Evolutionary conservation across 2,888 invertebrate species (phyloP).

Genomic region (Coecobrya sp.): DNA sequence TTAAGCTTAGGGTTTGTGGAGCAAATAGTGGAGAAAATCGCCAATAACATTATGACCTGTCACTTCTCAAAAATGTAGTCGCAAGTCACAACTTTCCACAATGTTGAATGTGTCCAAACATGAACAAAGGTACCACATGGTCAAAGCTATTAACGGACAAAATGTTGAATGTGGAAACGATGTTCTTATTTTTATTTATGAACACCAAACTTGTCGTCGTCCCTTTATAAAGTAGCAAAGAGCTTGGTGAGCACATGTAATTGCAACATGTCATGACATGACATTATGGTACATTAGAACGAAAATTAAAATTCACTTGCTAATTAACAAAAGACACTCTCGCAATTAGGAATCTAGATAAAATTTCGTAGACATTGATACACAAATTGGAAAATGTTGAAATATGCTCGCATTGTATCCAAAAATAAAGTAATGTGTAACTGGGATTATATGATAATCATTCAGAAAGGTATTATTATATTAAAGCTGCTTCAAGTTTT

Average conservation of each 20-base stretch:
- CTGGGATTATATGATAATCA: too few species aligned
- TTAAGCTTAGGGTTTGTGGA: neutral
- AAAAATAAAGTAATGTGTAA: too few species aligned
- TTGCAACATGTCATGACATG: neutral
- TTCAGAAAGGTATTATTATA: too few species aligned
- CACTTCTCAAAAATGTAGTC: conserved; percentile 22
- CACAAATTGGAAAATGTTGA: too few species aligned
- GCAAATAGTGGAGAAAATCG: conserved; percentile 10
- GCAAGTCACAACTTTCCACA: neutral
- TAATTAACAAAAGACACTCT: too few species aligned
- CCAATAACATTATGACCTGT: conserved; percentile 46
- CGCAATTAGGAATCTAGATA: too few species aligned
- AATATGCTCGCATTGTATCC: too few species aligned
- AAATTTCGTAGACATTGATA: too few species aligned
- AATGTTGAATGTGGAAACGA: conserved; percentile 4
- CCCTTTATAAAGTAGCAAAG: neutral
- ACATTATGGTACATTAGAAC: neutral
- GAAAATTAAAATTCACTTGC: too few species aligned
- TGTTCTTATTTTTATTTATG: conserved; percentile 33
- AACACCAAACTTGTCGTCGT: neutral
- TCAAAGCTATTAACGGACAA: neutral
- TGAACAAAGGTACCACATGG: neutral
- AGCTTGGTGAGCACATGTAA: neutral
- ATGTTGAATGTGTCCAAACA: neutral
- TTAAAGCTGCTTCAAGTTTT: too few species aligned